Percentiles rank a stretch among this genome's conserved stretches.
These are phyloP conservation scores for Caracal caracal DNA, from an alignment of 2,113 vertebrate genomes.

Conservation along the genomic window DNA sequence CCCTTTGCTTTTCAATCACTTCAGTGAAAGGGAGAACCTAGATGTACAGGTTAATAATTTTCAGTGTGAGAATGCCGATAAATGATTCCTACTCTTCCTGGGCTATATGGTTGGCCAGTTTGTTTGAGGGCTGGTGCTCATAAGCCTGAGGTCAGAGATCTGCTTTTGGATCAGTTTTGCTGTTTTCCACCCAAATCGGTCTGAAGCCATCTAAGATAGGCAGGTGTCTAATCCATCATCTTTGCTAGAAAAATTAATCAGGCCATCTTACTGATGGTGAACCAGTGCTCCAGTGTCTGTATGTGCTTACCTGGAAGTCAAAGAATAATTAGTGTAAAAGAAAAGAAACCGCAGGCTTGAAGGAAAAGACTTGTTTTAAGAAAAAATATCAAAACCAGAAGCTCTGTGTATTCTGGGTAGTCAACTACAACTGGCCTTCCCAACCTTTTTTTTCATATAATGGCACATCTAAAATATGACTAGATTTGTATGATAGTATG, in stretches of 20 bases:
- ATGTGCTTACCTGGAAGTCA: not conserved
- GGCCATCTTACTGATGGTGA: not conserved
- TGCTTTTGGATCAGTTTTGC: not conserved
- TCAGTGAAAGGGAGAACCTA: not conserved
- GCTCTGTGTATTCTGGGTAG: not conserved
- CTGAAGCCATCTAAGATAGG: not conserved
- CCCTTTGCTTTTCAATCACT: not conserved
- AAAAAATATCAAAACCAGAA: not conserved
- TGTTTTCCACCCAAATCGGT: not conserved
- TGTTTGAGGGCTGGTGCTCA: not conserved
- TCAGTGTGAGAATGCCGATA: not conserved
- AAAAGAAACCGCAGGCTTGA: not conserved
- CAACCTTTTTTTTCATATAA: not conserved
- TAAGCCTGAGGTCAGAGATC: not conserved
- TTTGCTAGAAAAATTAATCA: conserved; percentile 33
- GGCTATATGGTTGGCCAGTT: not conserved
- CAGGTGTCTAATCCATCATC: not conserved
- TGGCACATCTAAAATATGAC: not conserved
- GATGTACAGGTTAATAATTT: not conserved
- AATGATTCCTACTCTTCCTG: not conserved
- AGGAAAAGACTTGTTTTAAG: conserved; percentile 8
- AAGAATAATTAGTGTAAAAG: not conserved
- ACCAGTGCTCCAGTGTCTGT: not conserved
- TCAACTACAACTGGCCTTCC: not conserved
- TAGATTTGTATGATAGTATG: not conserved